These are phyloP conservation scores for Rousettus madagascariensis DNA, from an alignment of 2,797 vertebrate species.

Conservation along the genomic window DNA sequence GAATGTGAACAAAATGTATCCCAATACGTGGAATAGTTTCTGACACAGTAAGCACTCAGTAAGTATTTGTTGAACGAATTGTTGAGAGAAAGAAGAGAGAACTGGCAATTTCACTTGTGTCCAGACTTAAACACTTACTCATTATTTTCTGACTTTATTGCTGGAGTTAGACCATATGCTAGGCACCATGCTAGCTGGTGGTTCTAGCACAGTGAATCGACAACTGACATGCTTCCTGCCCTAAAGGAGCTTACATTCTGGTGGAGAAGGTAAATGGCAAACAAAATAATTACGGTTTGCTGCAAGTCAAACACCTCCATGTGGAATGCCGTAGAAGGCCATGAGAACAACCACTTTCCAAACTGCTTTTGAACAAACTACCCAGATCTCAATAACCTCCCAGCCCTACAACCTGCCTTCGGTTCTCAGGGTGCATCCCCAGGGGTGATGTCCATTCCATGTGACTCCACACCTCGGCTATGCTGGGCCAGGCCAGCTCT, in stretches of 20 bases:
- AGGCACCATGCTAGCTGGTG: not conserved
- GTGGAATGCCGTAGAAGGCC: not conserved
- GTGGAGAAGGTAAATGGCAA: not conserved
- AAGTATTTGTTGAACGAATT: not conserved
- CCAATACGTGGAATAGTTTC: not conserved
- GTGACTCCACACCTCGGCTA: not conserved
- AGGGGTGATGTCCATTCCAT: not conserved
- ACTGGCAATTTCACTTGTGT: not conserved
- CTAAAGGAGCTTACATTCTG: not conserved
- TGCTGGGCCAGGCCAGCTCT: not conserved
- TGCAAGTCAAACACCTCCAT: not conserved
- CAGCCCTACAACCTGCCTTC: not conserved
- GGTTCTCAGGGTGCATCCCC: not conserved
- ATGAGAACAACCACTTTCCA: not conserved
- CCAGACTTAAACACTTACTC: not conserved
- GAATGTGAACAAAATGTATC: not conserved
- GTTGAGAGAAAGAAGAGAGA: not conserved
- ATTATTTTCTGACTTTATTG: not conserved
- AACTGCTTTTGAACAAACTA: not conserved
- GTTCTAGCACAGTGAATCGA: not conserved
- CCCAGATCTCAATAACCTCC: not conserved
- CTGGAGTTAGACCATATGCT: not conserved
- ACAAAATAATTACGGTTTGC: not conserved
- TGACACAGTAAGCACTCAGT: not conserved
- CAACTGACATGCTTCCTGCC: not conserved